Percentiles rank a stretch among this genome's conserved stretches.
Evolutionary conservation across 1,140 invertebrate species (phyloP).

Genomic region (Prorops nasuta): DNA sequence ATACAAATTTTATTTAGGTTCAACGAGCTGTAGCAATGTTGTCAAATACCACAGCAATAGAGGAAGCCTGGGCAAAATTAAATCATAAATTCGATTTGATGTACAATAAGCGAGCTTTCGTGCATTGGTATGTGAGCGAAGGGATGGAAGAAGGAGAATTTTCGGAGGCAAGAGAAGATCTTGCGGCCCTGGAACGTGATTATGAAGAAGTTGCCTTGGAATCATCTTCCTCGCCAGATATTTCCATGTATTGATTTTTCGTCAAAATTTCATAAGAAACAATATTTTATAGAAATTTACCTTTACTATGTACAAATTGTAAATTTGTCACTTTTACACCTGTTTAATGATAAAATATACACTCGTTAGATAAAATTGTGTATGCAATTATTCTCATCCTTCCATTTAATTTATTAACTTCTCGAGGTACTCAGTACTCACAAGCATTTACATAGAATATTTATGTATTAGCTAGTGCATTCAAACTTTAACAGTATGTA

Average conservation of each 20-base stretch:
- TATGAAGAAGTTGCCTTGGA: conserved; percentile 59
- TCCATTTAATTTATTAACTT: neutral
- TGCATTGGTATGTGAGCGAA: conserved; percentile 78
- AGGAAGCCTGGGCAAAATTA: conserved; percentile 71
- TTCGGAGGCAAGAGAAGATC: conserved; percentile 36
- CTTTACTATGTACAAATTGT: too few relatives aligned
- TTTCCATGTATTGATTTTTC: conserved; percentile 14
- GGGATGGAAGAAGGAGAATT: conserved; percentile 79
- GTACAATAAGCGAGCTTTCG: conserved; percentile 74
- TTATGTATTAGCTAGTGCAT: neutral
- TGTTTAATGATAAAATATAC: too few relatives aligned
- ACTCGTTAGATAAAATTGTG: neutral
- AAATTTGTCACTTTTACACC: too few relatives aligned
- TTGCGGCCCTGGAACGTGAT: conserved; percentile 71
- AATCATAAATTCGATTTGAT: conserved; percentile 74
- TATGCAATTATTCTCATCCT: neutral
- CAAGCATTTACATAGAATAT: neutral
- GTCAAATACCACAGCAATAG: conserved; percentile 65
- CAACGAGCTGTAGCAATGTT: conserved; percentile 63
- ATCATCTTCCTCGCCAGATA: conserved; percentile 28
- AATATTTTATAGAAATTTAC: too few relatives aligned
- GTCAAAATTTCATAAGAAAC: too few relatives aligned
- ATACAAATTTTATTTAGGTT: conserved; percentile 12
- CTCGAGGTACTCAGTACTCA: neutral
- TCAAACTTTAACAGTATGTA: neutral